Evolutionary conservation across 2,797 vertebrate genomes (phyloP).

Genomic region (Heliangelus exortis): DNA sequence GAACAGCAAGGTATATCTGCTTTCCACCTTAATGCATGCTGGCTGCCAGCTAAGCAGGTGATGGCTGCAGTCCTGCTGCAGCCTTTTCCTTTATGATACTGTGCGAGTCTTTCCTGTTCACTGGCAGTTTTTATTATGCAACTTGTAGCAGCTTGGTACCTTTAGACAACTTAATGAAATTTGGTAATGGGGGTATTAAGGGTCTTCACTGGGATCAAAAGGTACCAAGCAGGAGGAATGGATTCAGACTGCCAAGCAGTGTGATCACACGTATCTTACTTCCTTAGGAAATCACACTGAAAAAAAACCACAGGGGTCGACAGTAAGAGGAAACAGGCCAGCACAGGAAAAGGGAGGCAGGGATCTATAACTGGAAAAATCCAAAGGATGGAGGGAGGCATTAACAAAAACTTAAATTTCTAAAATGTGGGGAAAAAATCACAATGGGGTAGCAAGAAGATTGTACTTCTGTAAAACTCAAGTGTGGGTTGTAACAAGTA

Average conservation of each 20-base stretch:
- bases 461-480: constrained; percentile 19
- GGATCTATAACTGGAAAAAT: background rate
- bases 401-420: background rate
- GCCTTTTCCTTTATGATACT: background rate
- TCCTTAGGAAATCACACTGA: constrained; percentile 27
- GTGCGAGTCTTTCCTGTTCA: background rate
- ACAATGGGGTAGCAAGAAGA: background rate
- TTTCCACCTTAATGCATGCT: background rate
- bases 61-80: background rate
- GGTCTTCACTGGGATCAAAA: background rate
- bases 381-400: background rate
- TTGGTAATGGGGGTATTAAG: background rate
- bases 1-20: background rate
- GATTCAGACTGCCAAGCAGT: background rate
- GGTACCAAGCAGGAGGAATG: background rate
- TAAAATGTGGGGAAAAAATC: background rate
- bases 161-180: background rate
- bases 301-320: background rate
- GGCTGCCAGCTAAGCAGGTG: background rate
- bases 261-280: background rate
- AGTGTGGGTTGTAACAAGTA: constrained; percentile 50
- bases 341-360: constrained; percentile 7
- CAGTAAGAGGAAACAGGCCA: background rate
- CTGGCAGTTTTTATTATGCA: background rate
- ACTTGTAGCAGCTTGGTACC: background rate